A percentile compares a stretch with the other conserved stretches of the same genome.
These are phyloP conservation scores for Passer domesticus DNA, from an alignment of 2,113 vertebrate genomes.

Conservation along the genomic window DNA sequence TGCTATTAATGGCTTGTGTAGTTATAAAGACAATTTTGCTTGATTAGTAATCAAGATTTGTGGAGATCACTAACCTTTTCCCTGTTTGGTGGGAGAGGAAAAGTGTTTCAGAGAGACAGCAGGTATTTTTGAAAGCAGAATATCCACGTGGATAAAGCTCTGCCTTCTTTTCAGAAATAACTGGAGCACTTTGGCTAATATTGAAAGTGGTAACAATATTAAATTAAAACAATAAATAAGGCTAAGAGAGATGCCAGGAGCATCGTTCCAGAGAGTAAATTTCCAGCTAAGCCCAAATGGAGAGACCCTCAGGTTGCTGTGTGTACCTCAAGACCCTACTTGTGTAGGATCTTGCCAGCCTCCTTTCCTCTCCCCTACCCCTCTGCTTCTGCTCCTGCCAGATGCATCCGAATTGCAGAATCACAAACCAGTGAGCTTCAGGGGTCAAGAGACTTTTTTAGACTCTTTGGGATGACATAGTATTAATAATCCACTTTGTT, in stretches of 20 bases:
- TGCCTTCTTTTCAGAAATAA: neutral
- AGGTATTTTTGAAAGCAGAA: neutral
- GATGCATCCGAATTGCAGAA: neutral
- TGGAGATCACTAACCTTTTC: neutral
- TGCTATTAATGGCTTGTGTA: neutral
- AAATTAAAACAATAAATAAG: neutral
- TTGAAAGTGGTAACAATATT: neutral
- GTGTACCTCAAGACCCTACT: neutral
- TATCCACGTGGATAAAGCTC: neutral
- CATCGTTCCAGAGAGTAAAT: neutral
- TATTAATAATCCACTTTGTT: neutral
- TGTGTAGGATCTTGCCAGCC: neutral
- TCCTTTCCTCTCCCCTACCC: neutral
- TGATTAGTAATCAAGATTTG: neutral
- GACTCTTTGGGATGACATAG: neutral
- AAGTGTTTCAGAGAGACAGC: neutral
- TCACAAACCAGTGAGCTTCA: neutral
- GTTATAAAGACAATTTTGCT: neutral
- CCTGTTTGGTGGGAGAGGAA: neutral
- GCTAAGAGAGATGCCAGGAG: neutral
- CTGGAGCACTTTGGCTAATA: neutral
- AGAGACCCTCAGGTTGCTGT: neutral
- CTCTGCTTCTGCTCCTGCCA: neutral
- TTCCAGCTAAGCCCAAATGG: neutral
- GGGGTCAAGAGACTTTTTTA: neutral